Evolutionary conservation across 2,797 vertebrate genomes (phyloP).

Genomic region (Crypturellus tataupa): DNA sequence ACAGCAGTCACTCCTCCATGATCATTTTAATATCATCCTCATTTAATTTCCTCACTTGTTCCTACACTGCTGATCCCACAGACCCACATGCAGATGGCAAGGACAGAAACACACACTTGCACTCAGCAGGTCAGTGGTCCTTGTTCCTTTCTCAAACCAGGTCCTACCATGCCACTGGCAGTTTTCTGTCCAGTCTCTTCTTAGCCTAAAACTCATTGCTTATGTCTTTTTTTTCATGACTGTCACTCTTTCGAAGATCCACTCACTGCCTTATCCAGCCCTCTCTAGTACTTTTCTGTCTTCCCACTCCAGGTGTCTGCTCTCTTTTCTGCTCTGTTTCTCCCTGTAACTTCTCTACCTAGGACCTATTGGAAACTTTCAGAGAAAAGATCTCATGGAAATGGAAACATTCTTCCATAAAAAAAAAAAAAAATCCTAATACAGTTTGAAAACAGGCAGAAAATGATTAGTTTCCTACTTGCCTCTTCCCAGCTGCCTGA

Average conservation of each 20-base stretch:
- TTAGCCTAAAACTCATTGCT: neutral
- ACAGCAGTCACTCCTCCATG: neutral
- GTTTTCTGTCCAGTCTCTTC: neutral
- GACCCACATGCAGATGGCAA: neutral
- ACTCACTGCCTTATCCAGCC: neutral
- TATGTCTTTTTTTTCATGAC: neutral
- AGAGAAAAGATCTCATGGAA: neutral
- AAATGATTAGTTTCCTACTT: neutral
- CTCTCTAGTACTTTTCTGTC: neutral
- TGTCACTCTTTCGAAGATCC: neutral
- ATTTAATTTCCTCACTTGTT: neutral
- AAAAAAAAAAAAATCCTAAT: neutral
- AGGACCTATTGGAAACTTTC: neutral
- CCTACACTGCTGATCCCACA: neutral
- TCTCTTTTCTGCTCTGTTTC: neutral
- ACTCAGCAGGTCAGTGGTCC: neutral
- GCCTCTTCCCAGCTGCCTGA: neutral
- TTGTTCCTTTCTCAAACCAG: neutral
- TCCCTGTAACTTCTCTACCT: neutral
- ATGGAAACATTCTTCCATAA: neutral
- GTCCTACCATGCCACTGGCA: neutral
- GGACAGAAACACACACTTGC: neutral
- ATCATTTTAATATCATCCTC: neutral
- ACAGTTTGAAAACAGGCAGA: neutral
- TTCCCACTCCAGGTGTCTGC: neutral